Evolutionary conservation across 2,888 invertebrate genomes (phyloP).

Genomic region (Alcis repandata): DNA sequence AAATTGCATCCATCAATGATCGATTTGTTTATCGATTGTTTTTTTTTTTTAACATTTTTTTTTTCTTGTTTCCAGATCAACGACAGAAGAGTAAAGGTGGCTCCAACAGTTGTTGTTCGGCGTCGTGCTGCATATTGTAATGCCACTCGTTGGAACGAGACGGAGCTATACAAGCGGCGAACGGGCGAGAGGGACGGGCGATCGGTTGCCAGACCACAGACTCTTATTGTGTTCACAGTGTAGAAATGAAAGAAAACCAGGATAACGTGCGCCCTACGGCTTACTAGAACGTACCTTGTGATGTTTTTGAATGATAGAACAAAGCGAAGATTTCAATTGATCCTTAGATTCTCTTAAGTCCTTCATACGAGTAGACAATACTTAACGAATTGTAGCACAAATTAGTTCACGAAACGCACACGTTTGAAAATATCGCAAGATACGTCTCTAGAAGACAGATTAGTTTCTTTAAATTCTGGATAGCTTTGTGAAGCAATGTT

Average conservation of each 20-base stretch:
- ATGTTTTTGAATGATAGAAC: slow-evolving; percentile 69
- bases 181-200: slow-evolving; percentile 62
- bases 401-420: slow-evolving; percentile 65
- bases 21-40: background rate
- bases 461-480: slow-evolving; percentile 55
- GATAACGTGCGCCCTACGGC: slow-evolving; percentile 61
- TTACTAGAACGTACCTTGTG: slow-evolving; percentile 66
- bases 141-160: slow-evolving; percentile 61
- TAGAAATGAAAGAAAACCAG: slow-evolving; percentile 54
- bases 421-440: slow-evolving; percentile 70
- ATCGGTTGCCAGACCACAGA: slow-evolving; percentile 66
- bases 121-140: slow-evolving; percentile 98
- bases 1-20: too few species aligned
- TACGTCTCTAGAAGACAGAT: slow-evolving; percentile 39
- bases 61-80: slow-evolving; percentile 91
- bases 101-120: slow-evolving; percentile 97
- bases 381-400: slow-evolving; percentile 49
- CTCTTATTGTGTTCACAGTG: slow-evolving; percentile 78
- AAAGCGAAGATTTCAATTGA: slow-evolving; percentile 51
- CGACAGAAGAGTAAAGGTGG: slow-evolving; percentile 98
- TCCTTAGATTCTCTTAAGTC: background rate
- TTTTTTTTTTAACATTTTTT: slow-evolving; percentile 21
- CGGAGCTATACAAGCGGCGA: slow-evolving; percentile 58
- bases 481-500: slow-evolving; percentile 70
- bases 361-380: slow-evolving; percentile 49